Conservation (phyloP, 1,140 invertebrate genomes). For the Antheraea pernyi region DNA sequence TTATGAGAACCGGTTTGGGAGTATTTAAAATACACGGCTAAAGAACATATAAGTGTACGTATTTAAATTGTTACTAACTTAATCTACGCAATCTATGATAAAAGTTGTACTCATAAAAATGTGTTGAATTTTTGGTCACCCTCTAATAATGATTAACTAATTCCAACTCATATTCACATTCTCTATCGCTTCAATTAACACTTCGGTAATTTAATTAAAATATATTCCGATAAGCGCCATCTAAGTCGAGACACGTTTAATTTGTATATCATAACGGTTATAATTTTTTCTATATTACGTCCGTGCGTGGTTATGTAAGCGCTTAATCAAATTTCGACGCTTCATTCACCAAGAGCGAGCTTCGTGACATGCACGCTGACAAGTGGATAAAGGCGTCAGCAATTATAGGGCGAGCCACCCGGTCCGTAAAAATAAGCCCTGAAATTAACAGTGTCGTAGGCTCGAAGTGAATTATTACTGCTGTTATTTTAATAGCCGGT, state of each 20-base stretch:
- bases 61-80: neutral
- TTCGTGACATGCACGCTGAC: slow-evolving; percentile 15
- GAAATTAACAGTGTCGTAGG: slow-evolving; percentile 49
- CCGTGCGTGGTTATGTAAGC: slow-evolving; percentile 16
- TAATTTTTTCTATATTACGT: slow-evolving; percentile 5
- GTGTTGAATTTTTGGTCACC: neutral
- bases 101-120: neutral
- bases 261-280: slow-evolving; percentile 12
- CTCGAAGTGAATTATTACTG: slow-evolving; percentile 50
- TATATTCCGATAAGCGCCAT: slow-evolving; percentile 22
- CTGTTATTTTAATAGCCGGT: slow-evolving; percentile 59
- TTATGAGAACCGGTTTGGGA: neutral
- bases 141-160: slow-evolving; percentile 36
- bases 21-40: too few species aligned
- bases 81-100: neutral
- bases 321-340: slow-evolving; percentile 17
- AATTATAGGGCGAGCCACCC: slow-evolving; percentile 47
- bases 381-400: slow-evolving; percentile 55
- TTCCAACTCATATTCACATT: slow-evolving; percentile 24
- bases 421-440: slow-evolving; percentile 55
- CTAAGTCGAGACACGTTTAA: slow-evolving; percentile 14
- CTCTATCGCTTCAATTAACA: slow-evolving; percentile 46
- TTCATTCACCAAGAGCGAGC: slow-evolving; percentile 8
- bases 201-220: slow-evolving; percentile 36
- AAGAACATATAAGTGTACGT: neutral